Evolutionary conservation across 1,140 invertebrate species (phyloP).

Genomic region (Diplogasteroides magnus): DNA sequence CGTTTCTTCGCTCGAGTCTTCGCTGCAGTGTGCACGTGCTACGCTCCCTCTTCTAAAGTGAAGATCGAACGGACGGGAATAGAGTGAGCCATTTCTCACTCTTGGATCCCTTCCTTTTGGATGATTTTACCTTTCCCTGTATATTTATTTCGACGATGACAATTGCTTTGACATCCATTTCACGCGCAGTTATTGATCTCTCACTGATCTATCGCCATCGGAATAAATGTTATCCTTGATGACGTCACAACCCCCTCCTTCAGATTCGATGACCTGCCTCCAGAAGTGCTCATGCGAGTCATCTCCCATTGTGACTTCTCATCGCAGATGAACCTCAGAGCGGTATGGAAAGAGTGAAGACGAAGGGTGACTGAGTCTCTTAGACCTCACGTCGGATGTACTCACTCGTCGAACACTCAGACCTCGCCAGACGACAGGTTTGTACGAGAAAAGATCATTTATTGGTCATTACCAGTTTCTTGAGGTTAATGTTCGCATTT

Average conservation of each 20-base stretch:
- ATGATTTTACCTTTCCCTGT: too few relatives aligned
- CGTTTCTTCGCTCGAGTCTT: not conserved
- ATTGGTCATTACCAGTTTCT: too few relatives aligned
- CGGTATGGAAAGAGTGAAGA: not conserved
- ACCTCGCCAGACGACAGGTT: not conserved
- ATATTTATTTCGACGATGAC: too few relatives aligned
- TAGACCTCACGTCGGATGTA: not conserved
- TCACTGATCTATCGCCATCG: too few relatives aligned
- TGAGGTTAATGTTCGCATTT: too few relatives aligned
- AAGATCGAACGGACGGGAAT: not conserved
- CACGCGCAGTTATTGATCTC: too few relatives aligned
- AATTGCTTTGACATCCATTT: too few relatives aligned
- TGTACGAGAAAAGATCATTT: not conserved
- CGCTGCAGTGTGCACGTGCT: not conserved
- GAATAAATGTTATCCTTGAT: too few relatives aligned
- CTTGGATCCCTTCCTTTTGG: not conserved
- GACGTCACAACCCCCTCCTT: not conserved
- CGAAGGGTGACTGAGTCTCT: not conserved
- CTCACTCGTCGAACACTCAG: not conserved
- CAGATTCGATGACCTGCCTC: not conserved
- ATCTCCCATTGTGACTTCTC: not conserved
- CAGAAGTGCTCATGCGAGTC: not conserved
- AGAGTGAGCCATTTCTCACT: not conserved
- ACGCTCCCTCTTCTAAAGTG: not conserved
- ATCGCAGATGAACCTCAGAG: not conserved